Percentiles rank a stretch among this genome's conserved stretches.
Evolutionary conservation across 2,113 vertebrate species (phyloP).

Genomic region (Alligator mississippiensis): DNA sequence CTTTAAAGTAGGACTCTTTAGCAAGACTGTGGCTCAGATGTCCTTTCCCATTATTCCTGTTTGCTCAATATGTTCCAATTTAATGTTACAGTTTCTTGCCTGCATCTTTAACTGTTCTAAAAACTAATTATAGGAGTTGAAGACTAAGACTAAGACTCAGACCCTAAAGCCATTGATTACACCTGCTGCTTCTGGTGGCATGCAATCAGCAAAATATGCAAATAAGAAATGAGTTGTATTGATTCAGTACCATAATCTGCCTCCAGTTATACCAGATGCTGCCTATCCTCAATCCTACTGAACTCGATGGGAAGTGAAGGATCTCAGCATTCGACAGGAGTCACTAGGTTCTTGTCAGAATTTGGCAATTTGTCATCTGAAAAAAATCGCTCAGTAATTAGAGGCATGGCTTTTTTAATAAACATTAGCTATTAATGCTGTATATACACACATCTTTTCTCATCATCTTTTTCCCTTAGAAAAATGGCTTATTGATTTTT

Average conservation of each 20-base stretch:
- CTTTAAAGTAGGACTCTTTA: neutral
- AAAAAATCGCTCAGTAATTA: neutral
- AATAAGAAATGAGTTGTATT: neutral
- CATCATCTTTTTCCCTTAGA: neutral
- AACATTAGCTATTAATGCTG: neutral
- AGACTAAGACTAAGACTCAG: neutral
- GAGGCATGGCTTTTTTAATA: neutral
- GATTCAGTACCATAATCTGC: neutral
- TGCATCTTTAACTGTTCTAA: neutral
- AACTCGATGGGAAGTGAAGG: neutral
- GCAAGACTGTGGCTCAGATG: neutral
- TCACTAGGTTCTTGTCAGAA: neutral
- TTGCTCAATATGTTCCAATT: neutral
- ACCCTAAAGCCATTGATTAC: neutral
- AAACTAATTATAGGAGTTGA: neutral
- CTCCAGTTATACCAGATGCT: neutral
- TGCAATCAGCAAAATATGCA: neutral
- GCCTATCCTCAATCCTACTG: neutral
- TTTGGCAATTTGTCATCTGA: neutral
- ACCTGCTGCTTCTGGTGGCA: neutral
- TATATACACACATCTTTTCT: neutral
- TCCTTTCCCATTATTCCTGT: neutral
- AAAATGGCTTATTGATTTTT: neutral
- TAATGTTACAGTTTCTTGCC: neutral
- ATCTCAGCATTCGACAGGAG: no score